Base-by-base conservation (phyloP, 1,140 invertebrate species). In the Acromyrmex charruanus region DNA sequence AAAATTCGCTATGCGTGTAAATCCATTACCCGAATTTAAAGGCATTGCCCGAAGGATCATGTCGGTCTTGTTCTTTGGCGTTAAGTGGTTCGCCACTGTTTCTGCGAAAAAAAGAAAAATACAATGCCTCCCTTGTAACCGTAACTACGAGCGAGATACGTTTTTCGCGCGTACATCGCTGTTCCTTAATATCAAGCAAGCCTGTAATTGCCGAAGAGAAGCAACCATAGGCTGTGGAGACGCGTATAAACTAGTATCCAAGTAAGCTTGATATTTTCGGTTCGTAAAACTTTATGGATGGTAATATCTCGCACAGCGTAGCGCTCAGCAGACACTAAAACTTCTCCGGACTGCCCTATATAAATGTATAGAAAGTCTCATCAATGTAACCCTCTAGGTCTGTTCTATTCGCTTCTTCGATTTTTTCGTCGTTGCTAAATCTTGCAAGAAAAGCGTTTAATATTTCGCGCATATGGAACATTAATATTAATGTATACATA, bases 241-340 rank as follows among this genome's bases (percentile, higher is more conserved):
- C 25, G 53, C 18, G 16, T 85, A 53, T 31, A 61, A 59, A 9
- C 18, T 25, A 58, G 49, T 66, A 68, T 65, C 35, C 44, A 53
- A 81, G 49, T 79, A 71, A 82, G 71, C 86, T 91, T 80, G 84
- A 91, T 92, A 91, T 91, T 92, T 92, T 90, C 84, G 77, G 82
- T 92, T 92, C 91, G 86, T 92, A 92, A 91, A 91, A 86, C 58
- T 92, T 92, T 92, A 92, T 75, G 82, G 49, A 74, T 51, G 87
- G 82, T 74, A 92, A 89, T 90, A 92, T 90, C 39, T 68, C 77
- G 25, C 5, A 61, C 66, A 86, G 85, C 59, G 39, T 87, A 82
- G 58, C 71, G 51, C 21, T 71, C 63, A 59, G 74, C 65, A 59
- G 51, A 85, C 59, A 55, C 63, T 92, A 85, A 55, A 80, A 68